Evolutionary conservation across 2,888 invertebrate species (phyloP), one percentile per base, ranked within the genome.

Genomic region (Unio pictorum): DNA sequence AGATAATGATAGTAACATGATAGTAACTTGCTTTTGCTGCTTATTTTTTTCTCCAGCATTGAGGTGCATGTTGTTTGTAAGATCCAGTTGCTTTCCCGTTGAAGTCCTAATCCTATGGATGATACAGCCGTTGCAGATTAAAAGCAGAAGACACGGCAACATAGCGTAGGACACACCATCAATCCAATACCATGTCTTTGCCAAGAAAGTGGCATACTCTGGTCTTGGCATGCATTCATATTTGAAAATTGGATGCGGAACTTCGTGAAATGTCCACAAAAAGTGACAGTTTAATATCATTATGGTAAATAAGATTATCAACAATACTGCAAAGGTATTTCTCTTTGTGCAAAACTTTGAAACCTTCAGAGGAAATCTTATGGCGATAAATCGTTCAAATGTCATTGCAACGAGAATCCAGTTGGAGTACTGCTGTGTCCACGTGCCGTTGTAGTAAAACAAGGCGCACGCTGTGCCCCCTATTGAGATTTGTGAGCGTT

Each of bases 341-440:
- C 68, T 66, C 55, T 74, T 75, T 3, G 84, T 82, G 67, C 83
- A 84, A 26, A 83, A 65, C 3, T 71, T 71, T 56, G 76, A 81
- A 1, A 86, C 84, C 62, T 80, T 76, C 15, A 86, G 77, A 0
- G 87, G 87, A 56, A 84, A 82, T 80, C 81, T 82, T n/a, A 87
- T 84, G 23, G 87, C 87, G 17, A 86, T 71, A 64, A 86, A 83
- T 0, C 87, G 78, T 68, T 87, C 87, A 8, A 81, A 65, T 17
- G 86, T 86, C 83, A 87, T 84, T 18, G 79, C 76, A 8, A 87
- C 87, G 15, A 87, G 72, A 17, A 86, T 74, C 87, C 87, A 87
- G 69, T 85, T 85, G 23, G 86, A 78, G 67, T 80, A 84, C 71
- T 80, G 79, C 68, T 80, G 76, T 8, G 82, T 74, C 56, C 81